Evolutionary conservation across 2,113 vertebrate genomes (phyloP).

Genomic region (Dicentrarchus labrax): DNA sequence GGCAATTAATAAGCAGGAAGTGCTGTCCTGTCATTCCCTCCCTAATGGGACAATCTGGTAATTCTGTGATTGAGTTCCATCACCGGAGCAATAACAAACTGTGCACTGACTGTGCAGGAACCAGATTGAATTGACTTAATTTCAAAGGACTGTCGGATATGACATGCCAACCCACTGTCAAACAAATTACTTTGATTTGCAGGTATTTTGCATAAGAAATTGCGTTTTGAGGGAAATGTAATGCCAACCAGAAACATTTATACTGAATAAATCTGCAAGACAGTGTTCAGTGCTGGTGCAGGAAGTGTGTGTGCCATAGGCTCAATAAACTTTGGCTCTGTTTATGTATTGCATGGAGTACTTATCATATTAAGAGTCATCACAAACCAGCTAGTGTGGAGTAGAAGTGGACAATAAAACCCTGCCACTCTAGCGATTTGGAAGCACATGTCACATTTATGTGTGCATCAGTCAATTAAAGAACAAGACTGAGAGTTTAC

Average conservation of each 20-base stretch:
- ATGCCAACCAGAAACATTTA: not conserved
- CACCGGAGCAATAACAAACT: slow-evolving; percentile 33
- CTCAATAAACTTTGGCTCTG: not conserved
- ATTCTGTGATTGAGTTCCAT: slow-evolving; percentile 45
- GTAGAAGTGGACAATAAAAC: slow-evolving; percentile 1
- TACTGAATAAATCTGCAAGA: not conserved
- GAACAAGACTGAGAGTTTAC: not conserved
- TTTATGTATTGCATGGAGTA: not conserved
- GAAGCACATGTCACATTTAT: not conserved
- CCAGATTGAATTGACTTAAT: slow-evolving; percentile 9
- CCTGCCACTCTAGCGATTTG: not conserved
- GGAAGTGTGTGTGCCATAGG: not conserved
- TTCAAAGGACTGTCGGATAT: slow-evolving; percentile 21
- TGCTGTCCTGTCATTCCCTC: slow-evolving; percentile 41
- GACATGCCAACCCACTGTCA: not conserved
- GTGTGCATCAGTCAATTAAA: not conserved
- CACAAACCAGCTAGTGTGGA: not conserved
- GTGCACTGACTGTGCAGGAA: slow-evolving; percentile 34
- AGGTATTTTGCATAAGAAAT: not conserved
- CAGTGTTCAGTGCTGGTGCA: not conserved
- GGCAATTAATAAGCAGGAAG: slow-evolving; percentile 68
- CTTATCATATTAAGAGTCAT: not conserved
- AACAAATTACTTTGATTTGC: slow-evolving; percentile 3
- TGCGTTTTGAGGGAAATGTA: not conserved
- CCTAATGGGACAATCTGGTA: slow-evolving; percentile 55